These are phyloP conservation scores for Polyploca ridens DNA, from an alignment of 2,888 invertebrate genomes.

Conservation along the genomic window DNA sequence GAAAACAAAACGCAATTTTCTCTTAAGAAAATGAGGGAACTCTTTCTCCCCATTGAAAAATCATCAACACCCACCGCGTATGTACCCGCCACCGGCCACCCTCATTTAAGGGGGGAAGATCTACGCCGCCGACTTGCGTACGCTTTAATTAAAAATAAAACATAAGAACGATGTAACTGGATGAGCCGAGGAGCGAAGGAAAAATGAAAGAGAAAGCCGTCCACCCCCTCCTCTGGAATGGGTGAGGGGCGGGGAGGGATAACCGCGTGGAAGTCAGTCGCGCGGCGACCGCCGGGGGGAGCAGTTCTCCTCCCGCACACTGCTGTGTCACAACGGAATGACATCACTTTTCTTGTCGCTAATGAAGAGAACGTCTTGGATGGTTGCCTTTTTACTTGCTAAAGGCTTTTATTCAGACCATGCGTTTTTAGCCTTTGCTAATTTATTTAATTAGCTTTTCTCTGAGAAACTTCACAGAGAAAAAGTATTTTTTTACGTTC, in stretches of 20 bases:
- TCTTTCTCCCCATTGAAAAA: constrained; percentile 85
- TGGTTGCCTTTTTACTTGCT: constrained; percentile 64
- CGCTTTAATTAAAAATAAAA: constrained; percentile 85
- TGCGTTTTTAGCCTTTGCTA: constrained; percentile 50
- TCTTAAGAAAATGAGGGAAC: constrained; percentile 85
- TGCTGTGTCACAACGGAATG: constrained; percentile 80
- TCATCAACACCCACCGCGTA: constrained; percentile 84
- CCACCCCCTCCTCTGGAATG: constrained; percentile 64
- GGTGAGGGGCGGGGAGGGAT: constrained; percentile 54
- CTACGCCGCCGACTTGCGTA: constrained; percentile 84
- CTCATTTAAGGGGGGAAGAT: constrained; percentile 66
- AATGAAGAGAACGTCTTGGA: constrained; percentile 82
- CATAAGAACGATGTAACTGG: constrained; percentile 85
- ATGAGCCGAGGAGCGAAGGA: constrained; percentile 85
- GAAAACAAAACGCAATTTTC: constrained; percentile 85
- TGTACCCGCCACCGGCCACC: constrained; percentile 66
- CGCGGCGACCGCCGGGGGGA: constrained; percentile 73
- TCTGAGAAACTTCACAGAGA: constrained; percentile 21
- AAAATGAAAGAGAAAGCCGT: constrained; percentile 85
- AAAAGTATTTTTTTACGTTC: constrained; percentile 19
- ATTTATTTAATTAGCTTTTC: constrained; percentile 58
- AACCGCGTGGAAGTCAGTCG: constrained; percentile 78
- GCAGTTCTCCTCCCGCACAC: constrained; percentile 67
- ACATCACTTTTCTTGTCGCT: constrained; percentile 84
- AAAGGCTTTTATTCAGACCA: constrained; percentile 57